A percentile compares a stretch with the other conserved stretches of the same genome.
phyloP scores from a whole-genome alignment of 2,113 vertebrate genomes.

The Coptodon bakossiorum region DNA sequence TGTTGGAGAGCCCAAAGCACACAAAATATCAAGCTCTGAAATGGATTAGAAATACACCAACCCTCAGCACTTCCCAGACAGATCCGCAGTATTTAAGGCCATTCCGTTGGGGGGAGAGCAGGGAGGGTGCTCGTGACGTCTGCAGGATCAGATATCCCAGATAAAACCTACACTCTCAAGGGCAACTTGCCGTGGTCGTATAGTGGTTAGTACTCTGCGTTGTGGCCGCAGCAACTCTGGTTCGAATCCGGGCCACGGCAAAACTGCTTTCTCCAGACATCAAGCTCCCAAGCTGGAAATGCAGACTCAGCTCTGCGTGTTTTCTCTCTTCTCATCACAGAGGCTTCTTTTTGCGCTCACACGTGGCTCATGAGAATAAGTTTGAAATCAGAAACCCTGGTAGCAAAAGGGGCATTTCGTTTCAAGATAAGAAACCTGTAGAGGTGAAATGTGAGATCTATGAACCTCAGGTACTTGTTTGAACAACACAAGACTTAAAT shows the following conservation, averaged over 20 bases:
- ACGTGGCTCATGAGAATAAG: not conserved
- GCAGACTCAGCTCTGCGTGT: not conserved
- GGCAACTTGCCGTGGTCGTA: constrained; percentile 72
- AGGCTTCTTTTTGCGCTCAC: constrained; percentile 38
- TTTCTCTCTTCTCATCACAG: constrained; percentile 16
- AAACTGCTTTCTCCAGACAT: not conserved
- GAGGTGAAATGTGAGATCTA: constrained; percentile 55
- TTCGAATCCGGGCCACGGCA: constrained; percentile 81
- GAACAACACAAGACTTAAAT: not conserved
- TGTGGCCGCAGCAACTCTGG: constrained; percentile 81
- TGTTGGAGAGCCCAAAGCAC: not conserved
- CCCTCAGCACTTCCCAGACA: not conserved
- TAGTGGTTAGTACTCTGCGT: constrained; percentile 79
- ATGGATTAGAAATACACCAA: not conserved
- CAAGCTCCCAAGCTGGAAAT: not conserved
- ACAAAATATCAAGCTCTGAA: not conserved
- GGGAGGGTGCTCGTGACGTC: not conserved
- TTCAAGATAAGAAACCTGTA: not conserved
- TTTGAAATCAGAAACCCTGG: not conserved
- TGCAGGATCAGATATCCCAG: not conserved
- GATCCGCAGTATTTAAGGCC: not conserved
- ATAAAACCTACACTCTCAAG: not conserved
- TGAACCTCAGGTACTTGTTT: constrained; percentile 45
- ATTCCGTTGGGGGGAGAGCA: not conserved
- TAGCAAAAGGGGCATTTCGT: not conserved